Conservation (phyloP, 1,140 invertebrate genomes). For the Bicyclus anynana region DNA sequence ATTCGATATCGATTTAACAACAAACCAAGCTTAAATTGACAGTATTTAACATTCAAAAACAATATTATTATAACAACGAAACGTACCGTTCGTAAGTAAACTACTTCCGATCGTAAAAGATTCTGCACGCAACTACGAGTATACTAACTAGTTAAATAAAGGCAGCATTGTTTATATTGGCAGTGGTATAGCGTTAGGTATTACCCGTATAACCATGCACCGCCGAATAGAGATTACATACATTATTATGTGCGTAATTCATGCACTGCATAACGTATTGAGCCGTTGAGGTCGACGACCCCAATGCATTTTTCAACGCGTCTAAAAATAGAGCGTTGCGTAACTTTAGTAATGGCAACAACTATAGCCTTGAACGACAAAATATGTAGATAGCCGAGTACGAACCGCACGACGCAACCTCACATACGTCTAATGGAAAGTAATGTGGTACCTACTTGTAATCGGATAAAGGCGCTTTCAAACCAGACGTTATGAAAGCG, state of each 20-base stretch:
- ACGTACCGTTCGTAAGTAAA: background rate
- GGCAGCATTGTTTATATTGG: constrained; percentile 13
- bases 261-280: constrained; percentile 34
- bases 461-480: constrained; percentile 1
- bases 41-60: constrained; percentile 4
- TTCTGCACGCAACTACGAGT: constrained; percentile 12
- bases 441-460: constrained; percentile 5
- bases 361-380: constrained; percentile 53
- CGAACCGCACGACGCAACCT: constrained; percentile 8
- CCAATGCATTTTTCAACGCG: constrained; percentile 42
- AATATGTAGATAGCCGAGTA: constrained; percentile 31
- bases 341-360: constrained; percentile 48
- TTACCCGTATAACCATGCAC: background rate
- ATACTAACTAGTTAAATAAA: constrained; percentile 19
- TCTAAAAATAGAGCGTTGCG: constrained; percentile 53
- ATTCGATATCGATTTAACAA: too few relatives aligned
- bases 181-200: constrained; percentile 5
- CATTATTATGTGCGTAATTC: constrained; percentile 4
- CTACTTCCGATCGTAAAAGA: constrained; percentile 16
- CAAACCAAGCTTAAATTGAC: constrained; percentile 1
- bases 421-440: constrained; percentile 25
- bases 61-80: constrained; percentile 13
- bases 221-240: constrained; percentile 14
- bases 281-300: constrained; percentile 46
- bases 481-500: background rate